These are phyloP conservation scores for Troglohyphantes excavatus DNA, from an alignment of 2,888 invertebrate species.

Conservation along the genomic window DNA sequence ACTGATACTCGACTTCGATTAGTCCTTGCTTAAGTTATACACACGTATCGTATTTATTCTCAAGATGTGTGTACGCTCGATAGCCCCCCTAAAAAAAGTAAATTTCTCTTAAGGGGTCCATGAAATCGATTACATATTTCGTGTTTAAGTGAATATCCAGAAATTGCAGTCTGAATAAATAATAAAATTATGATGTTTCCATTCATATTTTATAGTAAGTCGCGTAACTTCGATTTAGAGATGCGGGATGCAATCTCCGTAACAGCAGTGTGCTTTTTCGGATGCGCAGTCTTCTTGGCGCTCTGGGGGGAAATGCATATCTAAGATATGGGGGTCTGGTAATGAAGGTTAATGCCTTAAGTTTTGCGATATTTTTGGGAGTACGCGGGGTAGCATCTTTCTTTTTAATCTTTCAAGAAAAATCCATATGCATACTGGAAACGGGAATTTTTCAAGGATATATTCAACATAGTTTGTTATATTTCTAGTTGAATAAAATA, in stretches of 20 bases:
- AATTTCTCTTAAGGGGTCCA: neutral
- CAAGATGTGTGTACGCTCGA: neutral
- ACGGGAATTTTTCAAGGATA: neutral
- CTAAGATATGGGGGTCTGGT: neutral
- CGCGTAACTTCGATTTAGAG: conserved; percentile 8
- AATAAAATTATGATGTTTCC: conserved; percentile 66
- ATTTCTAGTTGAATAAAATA: no score
- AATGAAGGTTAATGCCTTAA: conserved; percentile 9
- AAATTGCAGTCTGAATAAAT: conserved; percentile 71
- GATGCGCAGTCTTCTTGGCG: neutral
- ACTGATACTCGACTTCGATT: neutral
- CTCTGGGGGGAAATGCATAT: neutral
- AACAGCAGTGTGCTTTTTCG: conserved; percentile 22
- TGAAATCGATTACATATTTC: conserved; percentile 52
- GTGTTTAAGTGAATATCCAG: conserved; percentile 59
- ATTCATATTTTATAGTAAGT: conserved; percentile 44
- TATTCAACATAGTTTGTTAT: neutral
- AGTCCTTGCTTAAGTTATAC: neutral
- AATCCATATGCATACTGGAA: neutral
- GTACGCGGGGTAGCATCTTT: neutral
- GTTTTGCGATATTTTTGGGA: neutral
- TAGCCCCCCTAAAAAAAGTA: conserved; percentile 33
- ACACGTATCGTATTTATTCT: neutral
- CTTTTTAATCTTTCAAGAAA: neutral
- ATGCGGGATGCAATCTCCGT: neutral